phyloP scores from a whole-genome alignment of 2,113 vertebrate species.

The Platichthys flesus region DNA sequence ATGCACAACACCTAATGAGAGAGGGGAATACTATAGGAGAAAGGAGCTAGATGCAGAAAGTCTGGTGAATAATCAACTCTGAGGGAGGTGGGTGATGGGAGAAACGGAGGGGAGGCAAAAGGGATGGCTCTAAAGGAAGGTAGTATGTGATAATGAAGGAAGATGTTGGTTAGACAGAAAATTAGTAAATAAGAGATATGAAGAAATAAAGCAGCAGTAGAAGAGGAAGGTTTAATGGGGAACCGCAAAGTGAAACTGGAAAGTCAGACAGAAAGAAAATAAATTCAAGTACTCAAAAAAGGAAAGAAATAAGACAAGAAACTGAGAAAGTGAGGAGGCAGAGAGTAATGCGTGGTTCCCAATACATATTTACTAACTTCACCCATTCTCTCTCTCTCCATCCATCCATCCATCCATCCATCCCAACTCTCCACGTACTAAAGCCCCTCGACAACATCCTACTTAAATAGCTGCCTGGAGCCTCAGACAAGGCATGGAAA shows the following conservation, averaged over 20 bases:
- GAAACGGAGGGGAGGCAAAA: constrained; percentile 20
- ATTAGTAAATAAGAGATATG: background rate
- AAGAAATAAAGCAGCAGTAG: constrained; percentile 1
- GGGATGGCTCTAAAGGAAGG: constrained; percentile 6
- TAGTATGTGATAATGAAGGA: background rate
- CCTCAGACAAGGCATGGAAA: constrained; percentile 58
- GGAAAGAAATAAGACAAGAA: constrained; percentile 5
- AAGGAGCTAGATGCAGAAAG: constrained; percentile 24
- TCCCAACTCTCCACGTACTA: constrained; percentile 15
- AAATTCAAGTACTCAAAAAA: constrained; percentile 1
- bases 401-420: constrained; percentile 11
- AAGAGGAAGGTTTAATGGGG: constrained; percentile 20
- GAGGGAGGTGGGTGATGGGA: constrained; percentile 19
- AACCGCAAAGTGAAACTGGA: constrained; percentile 7
- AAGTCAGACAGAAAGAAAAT: constrained; percentile 16
- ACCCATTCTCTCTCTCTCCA: background rate
- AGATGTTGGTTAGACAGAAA: constrained; percentile 1
- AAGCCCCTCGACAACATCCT: constrained; percentile 61
- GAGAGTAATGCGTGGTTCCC: constrained; percentile 8
- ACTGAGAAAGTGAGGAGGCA: background rate
- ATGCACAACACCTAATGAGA: constrained; percentile 65
- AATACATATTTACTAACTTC: constrained; percentile 15
- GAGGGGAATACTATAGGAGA: constrained; percentile 57
- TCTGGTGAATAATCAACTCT: constrained; percentile 57
- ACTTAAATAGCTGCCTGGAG: constrained; percentile 75